phyloP scores from a whole-genome alignment of 2,888 invertebrate species.

The Strigamia transsilvanica region DNA sequence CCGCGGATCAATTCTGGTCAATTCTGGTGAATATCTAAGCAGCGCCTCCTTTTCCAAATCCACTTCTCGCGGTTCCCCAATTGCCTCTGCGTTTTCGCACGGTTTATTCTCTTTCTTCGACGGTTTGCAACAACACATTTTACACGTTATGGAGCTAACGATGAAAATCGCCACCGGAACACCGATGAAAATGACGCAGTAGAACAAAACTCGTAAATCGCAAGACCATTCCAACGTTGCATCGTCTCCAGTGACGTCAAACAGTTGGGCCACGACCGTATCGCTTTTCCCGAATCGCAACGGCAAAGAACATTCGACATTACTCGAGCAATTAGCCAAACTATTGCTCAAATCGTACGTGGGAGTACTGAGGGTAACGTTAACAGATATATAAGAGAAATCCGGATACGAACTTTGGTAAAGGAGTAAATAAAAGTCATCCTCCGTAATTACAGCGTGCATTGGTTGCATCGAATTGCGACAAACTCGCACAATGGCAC shows the following conservation, averaged over 20 bases:
- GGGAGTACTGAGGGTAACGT: conserved; percentile 4
- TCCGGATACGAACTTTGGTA: neutral
- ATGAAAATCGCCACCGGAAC: conserved; percentile 12
- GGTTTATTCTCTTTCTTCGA: neutral
- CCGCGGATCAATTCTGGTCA: neutral
- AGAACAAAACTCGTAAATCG: neutral
- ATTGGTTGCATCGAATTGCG: conserved; percentile 3
- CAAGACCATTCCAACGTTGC: neutral
- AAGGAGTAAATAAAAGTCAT: conserved; percentile 11
- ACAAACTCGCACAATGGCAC: neutral
- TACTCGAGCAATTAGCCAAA: neutral
- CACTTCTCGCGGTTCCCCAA: neutral
- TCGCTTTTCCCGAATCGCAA: neutral
- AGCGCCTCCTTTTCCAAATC: neutral
- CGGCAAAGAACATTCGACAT: conserved; percentile 12
- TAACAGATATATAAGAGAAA: neutral
- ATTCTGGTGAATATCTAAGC: neutral
- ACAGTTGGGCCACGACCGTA: conserved; percentile 22
- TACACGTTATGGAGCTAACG: neutral
- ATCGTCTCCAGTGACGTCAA: neutral
- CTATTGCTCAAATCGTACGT: conserved; percentile 24
- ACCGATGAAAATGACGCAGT: conserved; percentile 7
- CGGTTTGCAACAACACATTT: neutral
- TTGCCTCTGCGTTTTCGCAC: neutral
- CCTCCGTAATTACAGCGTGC: neutral